A percentile compares a stretch with the other conserved stretches of the same genome.
phyloP scores from a whole-genome alignment of 2,797 vertebrate genomes.

The Lacerta bilineata region DNA sequence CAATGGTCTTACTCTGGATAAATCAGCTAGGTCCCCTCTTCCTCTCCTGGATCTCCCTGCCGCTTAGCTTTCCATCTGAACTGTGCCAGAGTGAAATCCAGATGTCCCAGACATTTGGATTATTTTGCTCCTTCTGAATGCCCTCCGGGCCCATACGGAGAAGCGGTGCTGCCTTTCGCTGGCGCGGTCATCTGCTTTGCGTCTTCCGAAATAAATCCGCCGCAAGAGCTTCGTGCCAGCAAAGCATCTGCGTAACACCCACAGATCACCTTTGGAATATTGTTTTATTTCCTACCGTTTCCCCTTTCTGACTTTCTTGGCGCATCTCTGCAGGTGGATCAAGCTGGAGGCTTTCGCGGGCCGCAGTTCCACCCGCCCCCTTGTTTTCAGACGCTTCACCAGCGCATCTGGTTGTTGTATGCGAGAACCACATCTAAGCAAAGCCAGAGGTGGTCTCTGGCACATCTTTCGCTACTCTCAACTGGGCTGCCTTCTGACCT shows the following conservation, averaged over 20 bases:
- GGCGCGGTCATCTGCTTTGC: not conserved
- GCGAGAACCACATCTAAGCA: not conserved
- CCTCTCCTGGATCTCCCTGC: not conserved
- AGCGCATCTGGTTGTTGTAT: too few relatives aligned
- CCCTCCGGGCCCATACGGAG: not conserved
- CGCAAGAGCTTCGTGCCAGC: not conserved
- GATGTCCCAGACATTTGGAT: not conserved
- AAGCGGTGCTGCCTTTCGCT: not conserved
- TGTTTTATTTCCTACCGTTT: constrained; percentile 33
- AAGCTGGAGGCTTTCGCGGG: not conserved
- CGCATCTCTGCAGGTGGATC: constrained; percentile 15
- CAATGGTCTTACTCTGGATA: too few relatives aligned
- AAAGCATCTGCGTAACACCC: constrained; percentile 36
- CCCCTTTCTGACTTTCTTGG: constrained; percentile 18
- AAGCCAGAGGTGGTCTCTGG: not conserved
- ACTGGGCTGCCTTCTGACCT: constrained; percentile 1
- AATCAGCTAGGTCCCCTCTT: not conserved
- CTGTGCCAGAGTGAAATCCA: not conserved
- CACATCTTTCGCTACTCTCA: not conserved
- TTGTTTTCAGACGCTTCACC: constrained; percentile 5
- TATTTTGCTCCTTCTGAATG: constrained; percentile 4
- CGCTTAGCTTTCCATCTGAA: not conserved
- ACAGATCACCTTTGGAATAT: constrained; percentile 36
- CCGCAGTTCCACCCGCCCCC: not conserved
- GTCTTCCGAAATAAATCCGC: constrained; percentile 27